A percentile compares a stretch with the other conserved stretches of the same genome.
phyloP scores from a whole-genome alignment of 2,888 invertebrate species.

The Spodoptera exigua region DNA sequence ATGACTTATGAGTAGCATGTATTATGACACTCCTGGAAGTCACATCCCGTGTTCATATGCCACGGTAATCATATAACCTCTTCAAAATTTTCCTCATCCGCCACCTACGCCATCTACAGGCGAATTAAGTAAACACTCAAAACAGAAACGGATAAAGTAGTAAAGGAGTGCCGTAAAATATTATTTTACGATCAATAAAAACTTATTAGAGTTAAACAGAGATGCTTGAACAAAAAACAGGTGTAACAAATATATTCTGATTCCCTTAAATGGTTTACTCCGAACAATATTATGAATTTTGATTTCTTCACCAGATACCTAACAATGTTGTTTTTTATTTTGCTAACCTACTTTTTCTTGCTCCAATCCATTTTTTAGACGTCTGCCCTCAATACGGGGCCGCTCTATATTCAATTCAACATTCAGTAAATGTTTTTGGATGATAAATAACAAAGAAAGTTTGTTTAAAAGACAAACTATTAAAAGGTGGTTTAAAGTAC shows the following conservation, averaged over 20 bases:
- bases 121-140: slow-evolving; percentile 55
- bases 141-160: slow-evolving; percentile 57
- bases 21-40: no score
- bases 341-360: slow-evolving; percentile 10
- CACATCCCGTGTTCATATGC: no score
- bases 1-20: no score
- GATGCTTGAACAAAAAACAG: slow-evolving; percentile 59
- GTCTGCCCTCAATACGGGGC: slow-evolving; percentile 1
- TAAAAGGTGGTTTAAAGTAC: no score
- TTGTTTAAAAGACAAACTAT: no score
- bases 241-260: slow-evolving; percentile 53
- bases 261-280: slow-evolving; percentile 29
- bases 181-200: slow-evolving; percentile 59
- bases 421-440: no score
- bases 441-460: no score
- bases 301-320: slow-evolving; percentile 38
- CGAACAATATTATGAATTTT: slow-evolving; percentile 43
- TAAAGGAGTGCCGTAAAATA: slow-evolving; percentile 56
- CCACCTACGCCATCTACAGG: slow-evolving; percentile 5
- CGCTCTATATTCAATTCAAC: no score
- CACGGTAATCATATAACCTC: no score
- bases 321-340: slow-evolving; percentile 19
- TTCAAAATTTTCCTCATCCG: slow-evolving; percentile 9
- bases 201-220: slow-evolving; percentile 60
- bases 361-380: neutral